Evolutionary conservation across 2,888 invertebrate species (phyloP).

Genomic region (Drosophila neonasuta): DNA sequence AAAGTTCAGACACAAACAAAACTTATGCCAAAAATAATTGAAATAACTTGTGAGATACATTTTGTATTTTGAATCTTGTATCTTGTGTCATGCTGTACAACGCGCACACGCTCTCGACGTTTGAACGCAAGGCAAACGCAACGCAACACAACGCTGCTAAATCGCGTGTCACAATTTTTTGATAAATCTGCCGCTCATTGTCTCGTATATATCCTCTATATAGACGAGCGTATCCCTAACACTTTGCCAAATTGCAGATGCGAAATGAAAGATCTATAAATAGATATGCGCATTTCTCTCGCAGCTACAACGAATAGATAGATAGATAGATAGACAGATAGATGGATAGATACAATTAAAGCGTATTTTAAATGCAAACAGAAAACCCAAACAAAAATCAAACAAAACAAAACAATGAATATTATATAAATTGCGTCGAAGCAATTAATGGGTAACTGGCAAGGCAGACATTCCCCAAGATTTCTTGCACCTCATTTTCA

Average conservation of each 20-base stretch:
- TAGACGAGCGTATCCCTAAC: slow-evolving; percentile 27
- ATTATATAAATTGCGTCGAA: slow-evolving; percentile 43
- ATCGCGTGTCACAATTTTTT: slow-evolving; percentile 70
- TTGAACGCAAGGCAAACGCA: slow-evolving; percentile 11
- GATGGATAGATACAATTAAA: slow-evolving; percentile 65
- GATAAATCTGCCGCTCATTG: slow-evolving; percentile 68
- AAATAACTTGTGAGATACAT: slow-evolving; percentile 62
- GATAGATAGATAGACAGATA: slow-evolving; percentile 10
- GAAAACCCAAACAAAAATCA: slow-evolving; percentile 33
- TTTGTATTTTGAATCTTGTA: slow-evolving; percentile 28
- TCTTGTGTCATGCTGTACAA: slow-evolving; percentile 19
- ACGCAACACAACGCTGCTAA: slow-evolving; percentile 28
- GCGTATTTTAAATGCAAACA: slow-evolving; percentile 59
- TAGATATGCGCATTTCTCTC: slow-evolving; percentile 62
- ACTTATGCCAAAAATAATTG: slow-evolving; percentile 64
- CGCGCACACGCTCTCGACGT: background rate
- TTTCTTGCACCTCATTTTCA: slow-evolving; percentile 62
- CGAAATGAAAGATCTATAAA: slow-evolving; percentile 53
- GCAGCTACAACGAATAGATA: slow-evolving; percentile 32
- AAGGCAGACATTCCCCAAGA: slow-evolving; percentile 50
- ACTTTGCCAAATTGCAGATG: slow-evolving; percentile 57
- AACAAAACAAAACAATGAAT: slow-evolving; percentile 31
- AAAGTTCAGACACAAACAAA: slow-evolving; percentile 46
- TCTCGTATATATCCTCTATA: slow-evolving; percentile 29
- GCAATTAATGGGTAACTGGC: slow-evolving; percentile 52